These are phyloP conservation scores for Eunapius fragilis DNA, from an alignment of 37 sponge, comb jelly and placozoan genomes.

Conservation along the genomic window DNA sequence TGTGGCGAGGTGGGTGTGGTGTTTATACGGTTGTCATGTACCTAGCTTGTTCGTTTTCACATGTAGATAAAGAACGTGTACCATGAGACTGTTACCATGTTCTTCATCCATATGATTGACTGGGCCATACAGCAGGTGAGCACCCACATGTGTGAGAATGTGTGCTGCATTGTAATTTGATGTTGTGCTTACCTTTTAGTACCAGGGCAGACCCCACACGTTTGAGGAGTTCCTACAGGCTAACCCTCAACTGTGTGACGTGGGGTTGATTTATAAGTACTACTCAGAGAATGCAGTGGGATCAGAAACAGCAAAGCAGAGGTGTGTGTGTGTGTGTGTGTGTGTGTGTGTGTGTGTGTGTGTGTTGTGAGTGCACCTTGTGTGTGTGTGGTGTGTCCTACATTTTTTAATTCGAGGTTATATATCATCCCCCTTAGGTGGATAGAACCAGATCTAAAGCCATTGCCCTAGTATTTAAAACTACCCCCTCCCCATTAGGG, in stretches of 20 bases:
- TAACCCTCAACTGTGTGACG: conserved; percentile 23
- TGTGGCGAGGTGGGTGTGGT: too few relatives aligned
- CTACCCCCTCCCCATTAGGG: too few relatives aligned
- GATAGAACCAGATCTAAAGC: conserved; percentile 38
- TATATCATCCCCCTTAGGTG: conserved; percentile 5
- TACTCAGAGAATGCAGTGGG: conserved; percentile 10
- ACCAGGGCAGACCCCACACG: neutral
- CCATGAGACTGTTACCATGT: conserved; percentile 33
- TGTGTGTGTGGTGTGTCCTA: too few relatives aligned
- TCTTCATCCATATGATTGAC: conserved; percentile 46
- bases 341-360: too few relatives aligned
- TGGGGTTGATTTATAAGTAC: conserved; percentile 1
- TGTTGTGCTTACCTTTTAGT: neutral
- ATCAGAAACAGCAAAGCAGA: conserved; percentile 18
- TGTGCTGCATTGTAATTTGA: too few relatives aligned
- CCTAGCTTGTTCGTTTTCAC: neutral
- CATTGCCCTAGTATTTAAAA: conserved; percentile 29
- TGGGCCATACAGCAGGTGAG: conserved; percentile 25
- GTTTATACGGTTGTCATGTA: too few relatives aligned
- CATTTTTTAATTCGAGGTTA: too few relatives aligned
- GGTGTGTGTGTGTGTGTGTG: conserved; percentile 1
- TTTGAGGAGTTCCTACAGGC: conserved; percentile 37
- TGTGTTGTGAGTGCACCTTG: neutral
- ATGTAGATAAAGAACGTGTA: conserved; percentile 34
- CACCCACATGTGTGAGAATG: too few relatives aligned